Evolutionary conservation across 2,113 vertebrate species (phyloP), one percentile per base, ranked within the genome.

Genomic region (Centropristis striata): DNA sequence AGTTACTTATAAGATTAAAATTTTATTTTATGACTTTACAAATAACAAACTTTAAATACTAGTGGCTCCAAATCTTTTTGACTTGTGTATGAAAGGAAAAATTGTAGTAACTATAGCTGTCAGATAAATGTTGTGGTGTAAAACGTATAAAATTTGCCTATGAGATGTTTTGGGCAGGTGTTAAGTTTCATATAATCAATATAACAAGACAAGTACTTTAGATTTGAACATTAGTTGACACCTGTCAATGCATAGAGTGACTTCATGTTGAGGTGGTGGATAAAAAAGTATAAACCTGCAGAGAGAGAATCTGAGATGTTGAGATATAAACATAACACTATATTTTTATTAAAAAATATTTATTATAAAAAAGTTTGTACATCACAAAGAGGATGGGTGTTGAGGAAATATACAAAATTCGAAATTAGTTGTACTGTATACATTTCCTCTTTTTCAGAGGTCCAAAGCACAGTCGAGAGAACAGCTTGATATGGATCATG

Each of bases 321-420:
- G 20, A 60, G 18, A 37, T 18, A 51, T 1, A 32, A 25, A 79
- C 20, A 44, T 0, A 2, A 55, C 5, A 39, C 23, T 13, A 20
- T 71, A 20, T 75, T 57, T 77, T 54, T 63, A 58, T 63, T 66
- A 2, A 5, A 84, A 86, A 84, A 73, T 49, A 69, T 84, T 79
- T 77, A 63, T 83, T 68, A 51, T 5, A 69, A 54, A 77, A 75
- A n/a, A 14, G 0, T 55, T 15, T 65, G 25, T 18, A 53, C 21
- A 21, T 15, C 5, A 70, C 8, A 66, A 64, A 37, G 10, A 41
- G 1, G 0, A 11, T 59, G 15, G 0, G 13, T 42, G 47, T 83
- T 28, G 12, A 37, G 13, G 9, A 13, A 20, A 64, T 20, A 37
- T 13, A 50, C 14, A 78, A 75, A 70, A 75, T 28, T 15, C 3